Percentiles rank a stretch among this genome's conserved stretches.
Conservation (phyloP, 2,113 vertebrate genomes). For the Atrichornis clamosus region DNA sequence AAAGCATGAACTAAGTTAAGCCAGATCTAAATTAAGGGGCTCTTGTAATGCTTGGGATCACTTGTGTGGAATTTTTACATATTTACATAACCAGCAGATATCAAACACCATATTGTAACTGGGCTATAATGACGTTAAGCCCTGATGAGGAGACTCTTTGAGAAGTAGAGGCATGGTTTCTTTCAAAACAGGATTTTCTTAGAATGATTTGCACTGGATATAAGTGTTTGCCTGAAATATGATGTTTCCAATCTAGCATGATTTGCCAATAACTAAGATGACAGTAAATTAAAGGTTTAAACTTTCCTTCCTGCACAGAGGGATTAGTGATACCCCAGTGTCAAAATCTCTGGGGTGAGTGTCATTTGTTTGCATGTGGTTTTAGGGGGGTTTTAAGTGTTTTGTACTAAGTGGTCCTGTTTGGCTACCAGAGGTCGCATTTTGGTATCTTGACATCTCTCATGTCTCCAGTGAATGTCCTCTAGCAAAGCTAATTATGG, state of each 20-base stretch:
- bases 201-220: neutral
- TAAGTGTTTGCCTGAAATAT: neutral
- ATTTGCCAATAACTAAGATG: neutral
- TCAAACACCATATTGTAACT: neutral
- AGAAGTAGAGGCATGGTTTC: neutral
- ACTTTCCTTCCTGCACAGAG: neutral
- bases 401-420: neutral
- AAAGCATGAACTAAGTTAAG: neutral
- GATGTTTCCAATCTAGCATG: rapidly evolving
- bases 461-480: neutral
- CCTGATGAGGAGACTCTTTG: neutral
- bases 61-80: neutral
- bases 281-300: neutral
- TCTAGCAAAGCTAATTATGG: neutral
- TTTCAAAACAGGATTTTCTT: neutral
- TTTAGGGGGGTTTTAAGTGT: neutral
- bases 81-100: neutral
- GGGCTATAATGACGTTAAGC: neutral
- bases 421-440: neutral
- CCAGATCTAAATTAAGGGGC: neutral
- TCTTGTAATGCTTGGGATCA: neutral
- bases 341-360: neutral
- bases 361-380: neutral
- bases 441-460: neutral
- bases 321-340: neutral